Percentiles rank a stretch among this genome's conserved stretches.
These are phyloP conservation scores for Phyllotreta cruciferae DNA, from an alignment of 2,888 invertebrate species.

Conservation along the genomic window DNA sequence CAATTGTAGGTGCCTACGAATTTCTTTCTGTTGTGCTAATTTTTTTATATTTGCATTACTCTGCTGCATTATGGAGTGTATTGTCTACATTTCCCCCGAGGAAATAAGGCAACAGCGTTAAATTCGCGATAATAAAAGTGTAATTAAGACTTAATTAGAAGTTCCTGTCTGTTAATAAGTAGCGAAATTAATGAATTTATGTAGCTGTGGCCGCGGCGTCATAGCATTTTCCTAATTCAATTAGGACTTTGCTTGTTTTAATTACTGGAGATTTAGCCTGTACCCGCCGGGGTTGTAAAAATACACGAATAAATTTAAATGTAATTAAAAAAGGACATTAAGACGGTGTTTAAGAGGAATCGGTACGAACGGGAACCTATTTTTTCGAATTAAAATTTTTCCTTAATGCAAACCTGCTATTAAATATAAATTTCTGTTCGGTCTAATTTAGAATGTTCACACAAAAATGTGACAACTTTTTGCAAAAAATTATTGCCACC, in stretches of 20 bases:
- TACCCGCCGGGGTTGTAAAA: constrained; percentile 23
- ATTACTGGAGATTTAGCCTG: constrained; percentile 36
- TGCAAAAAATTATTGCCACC: too few species aligned
- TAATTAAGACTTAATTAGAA: constrained; percentile 44
- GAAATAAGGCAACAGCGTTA: not conserved
- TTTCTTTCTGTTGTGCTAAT: too few species aligned
- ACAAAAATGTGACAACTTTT: too few species aligned
- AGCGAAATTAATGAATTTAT: constrained; percentile 48
- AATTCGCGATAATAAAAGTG: constrained; percentile 36
- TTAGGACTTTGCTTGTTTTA: constrained; percentile 47
- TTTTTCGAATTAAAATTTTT: too few species aligned
- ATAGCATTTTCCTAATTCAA: constrained; percentile 44
- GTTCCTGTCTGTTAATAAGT: constrained; percentile 45
- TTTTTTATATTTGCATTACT: too few species aligned
- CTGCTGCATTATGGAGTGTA: too few species aligned
- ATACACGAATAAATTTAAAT: constrained; percentile 31
- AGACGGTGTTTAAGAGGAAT: constrained; percentile 13
- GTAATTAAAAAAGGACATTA: constrained; percentile 38
- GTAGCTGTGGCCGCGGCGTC: constrained; percentile 16
- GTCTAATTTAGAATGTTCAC: too few species aligned
- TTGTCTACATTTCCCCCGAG: too few species aligned
- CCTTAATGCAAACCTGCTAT: too few species aligned
- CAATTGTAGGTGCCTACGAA: too few species aligned
- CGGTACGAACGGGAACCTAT: too few species aligned
- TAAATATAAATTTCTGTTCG: too few species aligned